phyloP scores from a whole-genome alignment of 2,888 invertebrate genomes.

The Cerceris rybyensis region DNA sequence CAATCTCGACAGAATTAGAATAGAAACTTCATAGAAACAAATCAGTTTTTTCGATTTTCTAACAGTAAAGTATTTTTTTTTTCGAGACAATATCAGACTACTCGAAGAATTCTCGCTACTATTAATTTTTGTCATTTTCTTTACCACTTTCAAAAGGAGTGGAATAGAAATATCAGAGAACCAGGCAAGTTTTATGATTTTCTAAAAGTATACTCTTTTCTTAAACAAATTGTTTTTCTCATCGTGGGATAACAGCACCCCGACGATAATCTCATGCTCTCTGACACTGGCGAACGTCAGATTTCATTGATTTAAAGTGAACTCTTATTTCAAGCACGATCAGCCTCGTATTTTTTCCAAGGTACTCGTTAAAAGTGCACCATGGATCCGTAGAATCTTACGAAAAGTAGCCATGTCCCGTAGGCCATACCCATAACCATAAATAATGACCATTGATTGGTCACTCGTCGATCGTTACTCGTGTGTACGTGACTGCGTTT shows the following conservation, averaged over 20 bases:
- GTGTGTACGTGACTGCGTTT: constrained; percentile 76
- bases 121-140: too few species aligned
- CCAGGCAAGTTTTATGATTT: too few species aligned
- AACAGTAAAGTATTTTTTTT: too few species aligned
- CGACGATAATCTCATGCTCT: not conserved
- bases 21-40: too few species aligned
- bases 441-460: constrained; percentile 75
- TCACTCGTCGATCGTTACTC: constrained; percentile 73
- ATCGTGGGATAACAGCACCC: not conserved
- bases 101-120: too few species aligned
- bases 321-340: not conserved
- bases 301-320: not conserved
- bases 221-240: too few species aligned
- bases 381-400: constrained; percentile 42
- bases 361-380: constrained; percentile 58
- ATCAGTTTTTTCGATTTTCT: too few species aligned
- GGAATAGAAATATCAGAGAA: too few species aligned
- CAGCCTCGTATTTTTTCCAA: constrained; percentile 27
- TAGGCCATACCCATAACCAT: constrained; percentile 62
- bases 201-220: too few species aligned
- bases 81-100: too few species aligned
- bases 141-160: too few species aligned
- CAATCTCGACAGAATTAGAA: too few species aligned
- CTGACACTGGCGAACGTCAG: not conserved
- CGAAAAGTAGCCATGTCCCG: constrained; percentile 61